phyloP scores from a whole-genome alignment of 2,888 invertebrate species.

The Fissipunctia ypsillon region DNA sequence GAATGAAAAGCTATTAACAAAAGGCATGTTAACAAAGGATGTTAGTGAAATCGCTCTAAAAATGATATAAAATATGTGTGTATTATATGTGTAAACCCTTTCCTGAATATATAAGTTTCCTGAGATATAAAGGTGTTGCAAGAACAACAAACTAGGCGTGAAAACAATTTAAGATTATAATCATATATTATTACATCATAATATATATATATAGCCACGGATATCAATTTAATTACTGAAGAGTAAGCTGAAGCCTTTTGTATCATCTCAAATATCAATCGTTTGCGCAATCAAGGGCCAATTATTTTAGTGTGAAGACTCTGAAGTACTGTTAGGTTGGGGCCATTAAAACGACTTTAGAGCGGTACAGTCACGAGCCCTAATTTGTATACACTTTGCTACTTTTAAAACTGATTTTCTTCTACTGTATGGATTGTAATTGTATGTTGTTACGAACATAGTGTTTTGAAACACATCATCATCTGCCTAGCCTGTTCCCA shows the following conservation, averaged over 20 bases:
- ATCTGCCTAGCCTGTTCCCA: too few species aligned
- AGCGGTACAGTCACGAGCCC: too few species aligned
- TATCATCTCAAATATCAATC: slow-evolving; percentile 48
- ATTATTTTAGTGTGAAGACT: slow-evolving; percentile 71
- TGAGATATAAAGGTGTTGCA: neutral
- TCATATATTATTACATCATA: neutral
- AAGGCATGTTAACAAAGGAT: too few species aligned
- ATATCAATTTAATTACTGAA: slow-evolving; percentile 51
- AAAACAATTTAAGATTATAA: slow-evolving; percentile 1
- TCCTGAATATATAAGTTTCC: too few species aligned
- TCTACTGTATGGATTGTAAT: too few species aligned
- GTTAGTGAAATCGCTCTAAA: too few species aligned
- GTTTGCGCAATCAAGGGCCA: slow-evolving; percentile 71
- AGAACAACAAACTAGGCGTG: neutral
- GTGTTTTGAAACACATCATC: too few species aligned
- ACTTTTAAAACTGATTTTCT: too few species aligned
- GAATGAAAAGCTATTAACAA: too few species aligned
- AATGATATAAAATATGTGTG: neutral
- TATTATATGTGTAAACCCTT: neutral
- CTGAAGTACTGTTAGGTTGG: slow-evolving; percentile 59
- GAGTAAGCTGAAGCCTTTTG: slow-evolving; percentile 43
- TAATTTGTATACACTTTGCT: too few species aligned
- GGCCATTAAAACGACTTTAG: slow-evolving; percentile 42
- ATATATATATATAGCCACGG: too few species aligned
- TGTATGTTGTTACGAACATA: too few species aligned